Evolutionary conservation across 2,113 vertebrate species (phyloP), one percentile per base, ranked within the genome.

Genomic region (Brachyhypopomus gauderio): DNA sequence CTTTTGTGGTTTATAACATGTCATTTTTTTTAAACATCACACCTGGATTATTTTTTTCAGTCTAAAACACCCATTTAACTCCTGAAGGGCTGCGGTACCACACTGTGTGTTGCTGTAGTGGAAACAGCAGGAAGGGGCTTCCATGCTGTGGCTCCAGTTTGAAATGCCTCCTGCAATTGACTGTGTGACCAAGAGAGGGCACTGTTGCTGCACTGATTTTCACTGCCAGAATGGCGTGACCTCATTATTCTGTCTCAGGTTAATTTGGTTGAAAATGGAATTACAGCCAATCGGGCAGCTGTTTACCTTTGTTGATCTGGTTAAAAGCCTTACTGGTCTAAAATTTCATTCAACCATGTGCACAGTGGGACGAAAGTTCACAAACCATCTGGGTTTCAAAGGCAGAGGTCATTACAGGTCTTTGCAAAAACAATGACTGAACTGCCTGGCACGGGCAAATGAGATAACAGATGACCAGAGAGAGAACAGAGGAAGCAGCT

Each of bases 181-280:
- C 41, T 63, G 62, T 19, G 14, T 52, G 34, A 36, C 67, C 83
- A 74, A 1, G 20, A 87, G 85, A 72, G 62, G 83, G 73, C 77
- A 73, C 14, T 84, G 52, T 14, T 82, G 19, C 30, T 80, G 12
- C 38, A 62, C 69, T 72, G 25, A 6, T 14, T 11, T 27, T 25
- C 22, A 23, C 23, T 56, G 1, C 48, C 22, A 27, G 2, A 14
- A 73, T 7, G 12, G 63, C 5, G 63, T 4, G 63, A 14, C 25
- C 17, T 55, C 27, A 23, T 73, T 56, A 6, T 45, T 62, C 22
- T 19, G 4, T 27, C 8, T 9, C 34, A 27, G 27, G 23, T 27
- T 64, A 64, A 64, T 64, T 11, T 3, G 22, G 25, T 27, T 77
- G 3, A 17, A 19, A 25, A 25, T 66, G 41, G 20, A 66, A 66